Evolutionary conservation across 1,140 invertebrate genomes (phyloP).

Genomic region (Rhagoletis pomonella): DNA sequence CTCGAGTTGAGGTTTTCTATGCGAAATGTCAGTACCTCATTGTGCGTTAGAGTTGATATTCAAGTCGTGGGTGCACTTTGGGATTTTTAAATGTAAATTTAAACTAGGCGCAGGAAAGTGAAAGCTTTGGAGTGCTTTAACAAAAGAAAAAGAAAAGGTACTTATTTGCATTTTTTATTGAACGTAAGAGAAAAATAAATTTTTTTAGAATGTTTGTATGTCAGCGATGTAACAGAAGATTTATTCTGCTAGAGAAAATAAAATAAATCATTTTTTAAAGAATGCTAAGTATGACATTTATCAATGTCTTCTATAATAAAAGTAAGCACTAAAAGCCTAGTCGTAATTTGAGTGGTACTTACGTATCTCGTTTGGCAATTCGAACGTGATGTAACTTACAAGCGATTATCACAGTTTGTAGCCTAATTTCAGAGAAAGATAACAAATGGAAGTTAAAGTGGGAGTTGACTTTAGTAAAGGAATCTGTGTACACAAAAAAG

Average conservation of each 20-base stretch:
- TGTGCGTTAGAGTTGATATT: too few species aligned
- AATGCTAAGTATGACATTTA: background rate
- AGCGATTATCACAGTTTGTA: background rate
- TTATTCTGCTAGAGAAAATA: background rate
- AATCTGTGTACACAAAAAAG: background rate
- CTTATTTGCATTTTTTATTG: too few species aligned
- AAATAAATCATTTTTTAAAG: background rate
- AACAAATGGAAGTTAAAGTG: background rate
- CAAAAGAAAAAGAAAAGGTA: background rate
- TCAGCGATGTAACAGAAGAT: background rate
- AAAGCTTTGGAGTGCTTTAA: background rate
- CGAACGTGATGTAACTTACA: background rate
- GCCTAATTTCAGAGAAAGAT: background rate
- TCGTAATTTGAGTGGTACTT: background rate
- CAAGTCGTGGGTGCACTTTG: background rate
- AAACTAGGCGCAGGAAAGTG: background rate
- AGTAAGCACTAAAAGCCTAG: background rate
- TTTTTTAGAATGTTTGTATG: too few species aligned
- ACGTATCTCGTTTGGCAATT: background rate
- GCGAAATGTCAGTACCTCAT: too few species aligned
- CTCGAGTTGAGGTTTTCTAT: too few species aligned
- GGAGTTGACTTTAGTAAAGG: background rate
- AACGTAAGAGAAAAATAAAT: too few species aligned
- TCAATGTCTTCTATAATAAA: background rate
- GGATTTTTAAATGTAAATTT: background rate